Percentiles rank a stretch among this genome's conserved stretches.
Evolutionary conservation across 1,140 invertebrate genomes (phyloP).

Genomic region (Oncopodura yosiiana): DNA sequence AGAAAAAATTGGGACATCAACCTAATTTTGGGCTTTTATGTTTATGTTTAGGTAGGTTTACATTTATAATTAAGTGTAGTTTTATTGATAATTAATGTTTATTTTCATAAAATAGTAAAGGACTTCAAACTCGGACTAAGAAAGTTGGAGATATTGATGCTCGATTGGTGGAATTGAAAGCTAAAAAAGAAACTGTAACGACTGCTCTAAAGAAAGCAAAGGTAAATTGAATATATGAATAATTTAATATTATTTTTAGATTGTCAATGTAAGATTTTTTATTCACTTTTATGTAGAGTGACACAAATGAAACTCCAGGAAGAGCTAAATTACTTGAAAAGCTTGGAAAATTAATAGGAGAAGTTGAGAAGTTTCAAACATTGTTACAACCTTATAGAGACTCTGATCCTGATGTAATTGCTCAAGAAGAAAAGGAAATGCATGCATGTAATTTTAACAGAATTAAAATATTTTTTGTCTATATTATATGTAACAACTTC

Average conservation of each 20-base stretch:
- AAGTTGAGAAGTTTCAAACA: constrained; percentile 47
- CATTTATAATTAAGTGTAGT: no score
- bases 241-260: constrained; percentile 37
- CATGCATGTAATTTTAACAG: constrained; percentile 40
- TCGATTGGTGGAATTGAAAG: constrained; percentile 47
- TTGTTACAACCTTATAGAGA: constrained; percentile 59
- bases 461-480: constrained; percentile 1
- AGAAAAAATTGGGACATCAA: constrained; percentile 82
- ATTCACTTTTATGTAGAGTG: constrained; percentile 2
- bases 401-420: constrained; percentile 62
- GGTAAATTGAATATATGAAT: constrained; percentile 35
- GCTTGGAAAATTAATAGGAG: constrained; percentile 46
- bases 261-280: constrained; percentile 8
- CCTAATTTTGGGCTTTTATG: constrained; percentile 90
- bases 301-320: constrained; percentile 19
- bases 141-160: constrained; percentile 48
- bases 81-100: no score
- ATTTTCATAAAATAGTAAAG: neutral
- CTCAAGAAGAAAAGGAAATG: constrained; percentile 51
- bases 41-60: no score
- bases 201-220: constrained; percentile 47
- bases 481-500: no score
- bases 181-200: constrained; percentile 48
- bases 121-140: constrained; percentile 45
- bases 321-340: constrained; percentile 43